Percentiles rank a stretch among this genome's conserved stretches.
Evolutionary conservation across 1,140 invertebrate genomes (phyloP).

Genomic region (Drosophila repletoides): DNA sequence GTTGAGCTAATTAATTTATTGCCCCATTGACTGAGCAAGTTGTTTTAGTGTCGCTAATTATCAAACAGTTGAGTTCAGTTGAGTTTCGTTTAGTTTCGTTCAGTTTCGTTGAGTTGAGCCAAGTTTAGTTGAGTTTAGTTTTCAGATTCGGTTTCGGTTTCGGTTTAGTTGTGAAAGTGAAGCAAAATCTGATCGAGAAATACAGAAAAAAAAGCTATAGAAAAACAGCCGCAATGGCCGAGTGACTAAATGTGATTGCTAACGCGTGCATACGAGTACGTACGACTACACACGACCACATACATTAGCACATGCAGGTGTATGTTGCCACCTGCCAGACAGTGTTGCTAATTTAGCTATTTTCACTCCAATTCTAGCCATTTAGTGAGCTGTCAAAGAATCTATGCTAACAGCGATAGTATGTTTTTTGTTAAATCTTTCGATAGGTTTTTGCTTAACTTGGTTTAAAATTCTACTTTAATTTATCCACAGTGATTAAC

Average conservation of each 20-base stretch:
- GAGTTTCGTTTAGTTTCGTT: slow-evolving; percentile 56
- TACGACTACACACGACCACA: not conserved
- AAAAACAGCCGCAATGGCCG: slow-evolving; percentile 20
- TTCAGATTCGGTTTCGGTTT: too few relatives aligned
- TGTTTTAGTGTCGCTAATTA: slow-evolving; percentile 60
- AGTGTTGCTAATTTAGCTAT: too few relatives aligned
- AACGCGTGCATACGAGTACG: slow-evolving; percentile 2
- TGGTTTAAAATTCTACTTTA: too few relatives aligned
- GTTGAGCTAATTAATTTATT: slow-evolving; percentile 58
- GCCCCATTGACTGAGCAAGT: slow-evolving; percentile 42
- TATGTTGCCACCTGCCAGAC: not conserved
- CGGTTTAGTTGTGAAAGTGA: slow-evolving; percentile 59
- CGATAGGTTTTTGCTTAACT: too few relatives aligned
- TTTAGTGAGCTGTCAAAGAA: too few relatives aligned
- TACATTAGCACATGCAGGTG: not conserved
- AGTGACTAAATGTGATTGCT: slow-evolving; percentile 36
- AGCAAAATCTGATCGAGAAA: slow-evolving; percentile 39
- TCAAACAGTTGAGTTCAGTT: slow-evolving; percentile 44
- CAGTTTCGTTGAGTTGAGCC: slow-evolving; percentile 51
- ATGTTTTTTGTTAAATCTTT: too few relatives aligned
- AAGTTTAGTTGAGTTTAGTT: slow-evolving; percentile 37
- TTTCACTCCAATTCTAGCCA: too few relatives aligned
- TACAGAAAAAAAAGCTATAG: not conserved
- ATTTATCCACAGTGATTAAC: too few relatives aligned
- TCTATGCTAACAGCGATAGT: too few relatives aligned